Conservation (phyloP, 2,113 vertebrate species). For the Rhea americana region DNA sequence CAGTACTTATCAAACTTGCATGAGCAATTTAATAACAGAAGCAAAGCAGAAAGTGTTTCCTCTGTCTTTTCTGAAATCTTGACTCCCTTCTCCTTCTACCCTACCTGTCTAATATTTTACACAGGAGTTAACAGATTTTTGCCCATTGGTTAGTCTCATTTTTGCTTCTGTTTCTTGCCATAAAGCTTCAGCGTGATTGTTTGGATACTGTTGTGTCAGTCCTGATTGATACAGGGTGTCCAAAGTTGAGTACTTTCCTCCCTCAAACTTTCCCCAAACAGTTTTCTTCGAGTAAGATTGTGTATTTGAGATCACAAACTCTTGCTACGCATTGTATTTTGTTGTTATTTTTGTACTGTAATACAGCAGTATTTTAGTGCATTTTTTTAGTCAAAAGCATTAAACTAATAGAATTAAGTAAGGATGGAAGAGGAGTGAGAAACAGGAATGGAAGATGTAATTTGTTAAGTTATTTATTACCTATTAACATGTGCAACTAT, state of each 20-base stretch:
- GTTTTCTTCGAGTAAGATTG: not conserved
- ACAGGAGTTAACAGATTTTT: not conserved
- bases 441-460: not conserved
- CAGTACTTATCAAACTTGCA: not conserved
- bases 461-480: not conserved
- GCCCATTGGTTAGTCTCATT: not conserved
- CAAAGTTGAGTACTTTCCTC: not conserved
- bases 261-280: not conserved
- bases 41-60: not conserved
- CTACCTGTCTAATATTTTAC: not conserved
- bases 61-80: not conserved
- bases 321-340: not conserved
- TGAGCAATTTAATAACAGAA: not conserved
- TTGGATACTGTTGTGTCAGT: not conserved
- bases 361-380: not conserved
- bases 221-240: not conserved
- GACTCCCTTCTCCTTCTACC: not conserved
- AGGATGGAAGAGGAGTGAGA: not conserved
- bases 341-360: not conserved
- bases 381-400: not conserved
- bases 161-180: not conserved
- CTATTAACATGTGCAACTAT: not conserved
- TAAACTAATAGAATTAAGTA: not conserved
- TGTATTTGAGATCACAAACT: not conserved
- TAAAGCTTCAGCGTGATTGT: not conserved